Conservation (phyloP, 2,113 vertebrate genomes). For the Python bivittatus region DNA sequence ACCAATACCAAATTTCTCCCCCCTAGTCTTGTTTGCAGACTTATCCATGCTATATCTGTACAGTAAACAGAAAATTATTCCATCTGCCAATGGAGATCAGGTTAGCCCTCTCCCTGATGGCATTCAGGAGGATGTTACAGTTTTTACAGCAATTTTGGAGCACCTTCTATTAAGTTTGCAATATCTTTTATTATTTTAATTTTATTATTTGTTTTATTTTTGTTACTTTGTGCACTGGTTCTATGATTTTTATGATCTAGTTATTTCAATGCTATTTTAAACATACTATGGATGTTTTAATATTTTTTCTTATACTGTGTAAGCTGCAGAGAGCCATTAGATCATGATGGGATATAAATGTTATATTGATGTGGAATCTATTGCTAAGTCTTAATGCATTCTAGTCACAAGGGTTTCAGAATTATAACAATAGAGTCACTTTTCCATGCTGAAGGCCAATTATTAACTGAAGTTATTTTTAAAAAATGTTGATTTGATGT, state of each 20-base stretch:
- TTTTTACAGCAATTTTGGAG: background rate
- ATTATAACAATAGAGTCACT: background rate
- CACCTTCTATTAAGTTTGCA: background rate
- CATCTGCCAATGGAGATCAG: background rate
- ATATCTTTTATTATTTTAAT: background rate
- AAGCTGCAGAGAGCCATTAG: too few species aligned
- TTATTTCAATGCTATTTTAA: background rate
- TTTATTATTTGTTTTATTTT: background rate
- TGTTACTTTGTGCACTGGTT: background rate
- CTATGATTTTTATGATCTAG: background rate
- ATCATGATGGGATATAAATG: too few species aligned
- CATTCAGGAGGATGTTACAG: background rate
- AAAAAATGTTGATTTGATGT: background rate
- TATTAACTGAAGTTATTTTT: background rate
- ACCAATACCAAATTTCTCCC: background rate
- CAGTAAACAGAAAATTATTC: background rate
- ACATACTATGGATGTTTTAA: background rate
- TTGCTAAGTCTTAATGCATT: conserved; percentile 7
- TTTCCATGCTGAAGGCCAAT: background rate
- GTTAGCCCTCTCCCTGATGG: background rate
- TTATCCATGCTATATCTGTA: background rate
- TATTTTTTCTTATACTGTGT: background rate
- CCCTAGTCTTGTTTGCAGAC: background rate
- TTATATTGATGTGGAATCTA: too few species aligned
- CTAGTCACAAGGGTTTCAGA: rapidly evolving